These are phyloP conservation scores for Emydura subglobosa DNA, from an alignment of 2,113 vertebrate genomes.

Conservation along the genomic window DNA sequence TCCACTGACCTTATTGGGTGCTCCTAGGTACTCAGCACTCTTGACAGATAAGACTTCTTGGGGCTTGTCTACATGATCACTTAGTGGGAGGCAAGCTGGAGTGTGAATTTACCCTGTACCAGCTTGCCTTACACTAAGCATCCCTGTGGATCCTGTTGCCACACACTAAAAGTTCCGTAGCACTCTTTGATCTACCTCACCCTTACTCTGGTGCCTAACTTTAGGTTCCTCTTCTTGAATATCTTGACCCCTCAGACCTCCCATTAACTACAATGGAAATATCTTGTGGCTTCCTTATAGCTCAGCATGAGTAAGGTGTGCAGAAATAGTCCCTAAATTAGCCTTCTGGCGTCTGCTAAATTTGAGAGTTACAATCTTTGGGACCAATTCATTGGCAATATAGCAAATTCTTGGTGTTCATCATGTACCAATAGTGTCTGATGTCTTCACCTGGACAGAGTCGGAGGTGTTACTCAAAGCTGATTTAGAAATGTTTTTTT, in stretches of 20 bases:
- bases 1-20: neutral
- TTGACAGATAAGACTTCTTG: neutral
- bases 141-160: neutral
- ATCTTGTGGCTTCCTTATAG: neutral
- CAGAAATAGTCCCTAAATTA: neutral
- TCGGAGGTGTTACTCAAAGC: neutral
- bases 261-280: constrained; percentile 22
- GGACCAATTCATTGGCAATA: neutral
- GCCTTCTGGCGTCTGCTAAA: neutral
- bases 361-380: rapidly evolving
- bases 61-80: neutral
- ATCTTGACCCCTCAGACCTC: constrained; percentile 29
- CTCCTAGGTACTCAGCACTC: neutral
- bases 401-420: neutral
- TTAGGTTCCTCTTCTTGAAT: constrained; percentile 40
- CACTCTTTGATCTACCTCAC: neutral
- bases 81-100: neutral
- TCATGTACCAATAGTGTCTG: neutral
- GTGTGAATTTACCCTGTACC: neutral
- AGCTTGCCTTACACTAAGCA: neutral
- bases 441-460: neutral
- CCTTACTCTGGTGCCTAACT: neutral
- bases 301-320: neutral
- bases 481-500: neutral
- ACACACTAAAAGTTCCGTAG: neutral